A percentile compares a stretch with the other conserved stretches of the same genome.
Conservation (phyloP, 2,888 invertebrate species). For the Myopa testacea region DNA sequence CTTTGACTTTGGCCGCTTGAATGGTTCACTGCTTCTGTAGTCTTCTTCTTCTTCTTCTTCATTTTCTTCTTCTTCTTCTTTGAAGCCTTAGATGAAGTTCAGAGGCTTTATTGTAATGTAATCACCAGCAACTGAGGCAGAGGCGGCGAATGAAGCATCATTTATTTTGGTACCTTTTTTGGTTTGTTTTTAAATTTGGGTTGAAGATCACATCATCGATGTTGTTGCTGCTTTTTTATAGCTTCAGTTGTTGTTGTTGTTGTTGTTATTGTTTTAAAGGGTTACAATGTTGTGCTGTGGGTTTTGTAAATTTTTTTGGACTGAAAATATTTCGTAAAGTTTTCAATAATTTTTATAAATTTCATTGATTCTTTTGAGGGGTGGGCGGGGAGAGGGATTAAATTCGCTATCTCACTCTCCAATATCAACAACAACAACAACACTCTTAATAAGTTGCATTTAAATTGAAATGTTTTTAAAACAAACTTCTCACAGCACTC, state of each 20-base stretch:
- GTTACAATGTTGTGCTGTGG: too few species aligned
- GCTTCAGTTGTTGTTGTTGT: too few species aligned
- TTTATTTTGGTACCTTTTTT: neutral
- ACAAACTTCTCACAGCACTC: neutral
- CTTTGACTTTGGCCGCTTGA: conserved; percentile 56
- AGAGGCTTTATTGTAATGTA: neutral
- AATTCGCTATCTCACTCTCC: too few species aligned
- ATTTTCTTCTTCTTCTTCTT: neutral
- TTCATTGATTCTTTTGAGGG: too few species aligned
- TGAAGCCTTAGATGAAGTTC: neutral
- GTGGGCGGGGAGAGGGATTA: too few species aligned
- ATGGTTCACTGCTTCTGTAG: neutral
- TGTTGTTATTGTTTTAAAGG: too few species aligned
- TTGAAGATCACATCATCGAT: too few species aligned
- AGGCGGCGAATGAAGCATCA: neutral
- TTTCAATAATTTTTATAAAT: too few species aligned
- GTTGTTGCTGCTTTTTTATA: too few species aligned
- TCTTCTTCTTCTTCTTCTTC: neutral
- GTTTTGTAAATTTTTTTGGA: too few species aligned
- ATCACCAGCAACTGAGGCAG: neutral
- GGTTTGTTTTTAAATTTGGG: neutral
- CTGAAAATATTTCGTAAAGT: too few species aligned
- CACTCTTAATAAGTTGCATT: neutral
- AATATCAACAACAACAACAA: too few species aligned
- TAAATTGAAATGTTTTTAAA: neutral